Conservation (phyloP, 1,140 invertebrate species). For the Sesamia nonagrioides region DNA sequence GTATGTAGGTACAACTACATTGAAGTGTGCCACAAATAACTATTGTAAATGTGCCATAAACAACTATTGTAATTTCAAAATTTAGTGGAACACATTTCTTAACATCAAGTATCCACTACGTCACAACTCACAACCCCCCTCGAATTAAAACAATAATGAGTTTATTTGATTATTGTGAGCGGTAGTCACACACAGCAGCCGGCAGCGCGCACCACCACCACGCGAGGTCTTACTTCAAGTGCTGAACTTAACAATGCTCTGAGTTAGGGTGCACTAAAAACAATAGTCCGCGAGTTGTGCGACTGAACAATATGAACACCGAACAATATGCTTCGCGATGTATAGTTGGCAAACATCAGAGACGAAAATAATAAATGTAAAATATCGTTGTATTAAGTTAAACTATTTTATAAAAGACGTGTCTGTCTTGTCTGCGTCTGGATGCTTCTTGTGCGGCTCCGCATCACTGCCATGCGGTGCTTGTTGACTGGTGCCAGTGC, state of each 20-base stretch:
- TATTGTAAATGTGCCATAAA: background rate
- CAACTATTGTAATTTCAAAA: background rate
- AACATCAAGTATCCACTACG: background rate
- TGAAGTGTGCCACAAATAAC: no score
- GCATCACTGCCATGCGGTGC: no score
- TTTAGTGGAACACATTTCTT: background rate
- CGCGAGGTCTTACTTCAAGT: background rate
- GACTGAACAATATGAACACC: background rate
- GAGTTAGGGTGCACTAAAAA: conserved; percentile 3
- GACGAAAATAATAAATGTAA: background rate
- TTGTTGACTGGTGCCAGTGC: no score
- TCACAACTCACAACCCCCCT: background rate
- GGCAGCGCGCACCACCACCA: background rate
- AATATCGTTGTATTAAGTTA: no score
- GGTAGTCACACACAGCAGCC: background rate
- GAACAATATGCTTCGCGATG: background rate
- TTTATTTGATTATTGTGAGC: background rate
- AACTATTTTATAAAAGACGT: background rate
- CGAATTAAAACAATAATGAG: background rate
- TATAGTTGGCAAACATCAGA: conserved; percentile 5
- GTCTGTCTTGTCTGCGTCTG: no score
- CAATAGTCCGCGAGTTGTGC: background rate
- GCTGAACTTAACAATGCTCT: background rate
- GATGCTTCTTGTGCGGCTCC: no score
- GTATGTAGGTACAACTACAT: no score